Percentiles rank a stretch among this genome's conserved stretches.
Conservation (phyloP, 2,888 invertebrate species). For the Parochlus steinenii region DNA sequence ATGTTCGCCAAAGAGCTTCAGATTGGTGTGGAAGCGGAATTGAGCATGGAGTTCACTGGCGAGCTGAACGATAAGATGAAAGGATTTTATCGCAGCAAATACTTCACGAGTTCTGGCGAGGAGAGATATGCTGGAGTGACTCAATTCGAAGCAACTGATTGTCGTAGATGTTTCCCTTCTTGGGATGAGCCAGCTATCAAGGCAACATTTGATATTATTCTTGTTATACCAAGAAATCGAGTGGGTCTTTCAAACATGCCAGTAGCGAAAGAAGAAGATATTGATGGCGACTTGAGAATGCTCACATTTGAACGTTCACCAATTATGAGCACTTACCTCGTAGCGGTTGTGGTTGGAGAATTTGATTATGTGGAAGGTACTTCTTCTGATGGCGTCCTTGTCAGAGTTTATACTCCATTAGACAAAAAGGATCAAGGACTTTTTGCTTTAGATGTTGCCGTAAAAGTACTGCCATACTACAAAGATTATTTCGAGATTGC, state of each 20-base stretch:
- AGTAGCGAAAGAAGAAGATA: constrained; percentile 33
- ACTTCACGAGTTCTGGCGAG: constrained; percentile 52
- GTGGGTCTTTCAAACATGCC: constrained; percentile 92
- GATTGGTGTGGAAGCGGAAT: constrained; percentile 34
- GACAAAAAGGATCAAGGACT: constrained; percentile 83
- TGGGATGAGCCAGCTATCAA: constrained; percentile 97
- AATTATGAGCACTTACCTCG: constrained; percentile 88
- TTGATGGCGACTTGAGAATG: constrained; percentile 32
- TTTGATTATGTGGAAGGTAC: constrained; percentile 81
- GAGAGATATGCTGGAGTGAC: constrained; percentile 76
- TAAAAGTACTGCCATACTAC: constrained; percentile 81
- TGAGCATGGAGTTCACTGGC: constrained; percentile 63
- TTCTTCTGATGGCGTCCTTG: constrained; percentile 65
- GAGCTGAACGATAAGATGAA: constrained; percentile 85
- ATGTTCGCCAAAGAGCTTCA: constrained; percentile 42
- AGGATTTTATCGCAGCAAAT: constrained; percentile 88
- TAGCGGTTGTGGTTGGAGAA: constrained; percentile 88
- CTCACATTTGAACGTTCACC: constrained; percentile 71
- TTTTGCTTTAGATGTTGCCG: constrained; percentile 86
- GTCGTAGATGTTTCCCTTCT: constrained; percentile 87
- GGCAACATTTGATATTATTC: constrained; percentile 79
- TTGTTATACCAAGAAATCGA: constrained; percentile 63
- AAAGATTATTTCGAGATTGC: constrained; percentile 88
- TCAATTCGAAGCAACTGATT: constrained; percentile 83
- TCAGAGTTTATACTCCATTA: constrained; percentile 71